phyloP scores from a whole-genome alignment of 2,888 invertebrate genomes.

The Amaurobius ferox region DNA sequence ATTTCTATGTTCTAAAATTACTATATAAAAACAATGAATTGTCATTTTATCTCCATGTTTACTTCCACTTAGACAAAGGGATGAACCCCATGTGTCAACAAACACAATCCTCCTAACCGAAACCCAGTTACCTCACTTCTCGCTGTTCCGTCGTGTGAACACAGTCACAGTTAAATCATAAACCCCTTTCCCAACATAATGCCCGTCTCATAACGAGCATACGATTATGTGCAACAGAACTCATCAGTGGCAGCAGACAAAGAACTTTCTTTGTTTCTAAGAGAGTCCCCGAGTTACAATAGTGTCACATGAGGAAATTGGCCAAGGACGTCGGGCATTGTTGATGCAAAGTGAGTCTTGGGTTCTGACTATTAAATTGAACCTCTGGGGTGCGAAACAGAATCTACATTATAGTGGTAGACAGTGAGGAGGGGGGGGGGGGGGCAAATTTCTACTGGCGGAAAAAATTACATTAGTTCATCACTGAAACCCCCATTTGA shows the following conservation, averaged over 20 bases:
- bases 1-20: not conserved
- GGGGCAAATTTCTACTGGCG: too few species aligned
- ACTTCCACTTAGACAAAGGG: not conserved
- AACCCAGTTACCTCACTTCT: constrained; percentile 4
- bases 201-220: not conserved
- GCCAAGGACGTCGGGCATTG: not conserved
- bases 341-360: not conserved
- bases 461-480: too few species aligned
- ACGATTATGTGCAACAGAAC: not conserved
- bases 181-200: constrained; percentile 10
- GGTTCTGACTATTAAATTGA: not conserved
- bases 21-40: not conserved
- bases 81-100: not conserved
- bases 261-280: not conserved
- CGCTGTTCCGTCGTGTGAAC: not conserved
- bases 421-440: too few species aligned
- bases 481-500: too few species aligned
- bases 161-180: constrained; percentile 12
- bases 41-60: not conserved
- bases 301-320: constrained; percentile 1
- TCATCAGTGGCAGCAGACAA: not conserved
- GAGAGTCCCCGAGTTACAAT: not conserved
- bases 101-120: not conserved
- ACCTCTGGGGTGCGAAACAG: not conserved
- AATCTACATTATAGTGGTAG: too few species aligned